phyloP scores from a whole-genome alignment of 2,888 invertebrate species.

The Tinea pellionella region DNA sequence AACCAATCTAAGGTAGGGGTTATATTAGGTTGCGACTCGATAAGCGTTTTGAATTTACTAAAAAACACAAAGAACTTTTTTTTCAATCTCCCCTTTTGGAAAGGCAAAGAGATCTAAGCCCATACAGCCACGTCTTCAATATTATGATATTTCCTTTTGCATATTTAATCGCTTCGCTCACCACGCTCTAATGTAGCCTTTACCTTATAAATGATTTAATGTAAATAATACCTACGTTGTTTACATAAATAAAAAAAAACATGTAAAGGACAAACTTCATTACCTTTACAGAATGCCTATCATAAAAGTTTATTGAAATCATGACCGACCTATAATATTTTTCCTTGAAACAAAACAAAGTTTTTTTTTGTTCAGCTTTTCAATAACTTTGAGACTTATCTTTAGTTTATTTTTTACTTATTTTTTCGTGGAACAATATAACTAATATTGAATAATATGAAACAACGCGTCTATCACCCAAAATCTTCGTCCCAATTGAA shows the following conservation, averaged over 20 bases:
- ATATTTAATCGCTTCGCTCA: too few relatives aligned
- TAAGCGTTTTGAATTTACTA: too few relatives aligned
- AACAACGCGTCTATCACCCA: slow-evolving; percentile 33
- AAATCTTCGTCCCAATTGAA: slow-evolving; percentile 28
- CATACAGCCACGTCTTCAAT: too few relatives aligned
- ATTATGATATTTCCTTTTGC: too few relatives aligned
- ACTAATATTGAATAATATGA: neutral
- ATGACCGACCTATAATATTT: neutral
- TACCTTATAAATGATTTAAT: neutral
- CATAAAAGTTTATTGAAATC: neutral
- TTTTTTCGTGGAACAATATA: too few relatives aligned
- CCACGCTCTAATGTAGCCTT: too few relatives aligned
- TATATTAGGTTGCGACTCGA: too few relatives aligned
- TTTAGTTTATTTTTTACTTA: neutral
- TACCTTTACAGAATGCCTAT: neutral
- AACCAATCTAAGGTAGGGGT: too few relatives aligned
- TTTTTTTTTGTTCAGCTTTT: neutral
- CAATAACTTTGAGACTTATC: neutral
- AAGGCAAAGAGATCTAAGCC: too few relatives aligned
- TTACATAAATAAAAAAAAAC: neutral
- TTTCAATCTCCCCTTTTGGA: too few relatives aligned
- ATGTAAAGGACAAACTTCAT: neutral
- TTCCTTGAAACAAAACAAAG: neutral
- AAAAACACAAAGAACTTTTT: too few relatives aligned
- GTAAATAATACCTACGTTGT: neutral